Evolutionary conservation across 2,888 invertebrate genomes (phyloP).

Genomic region (Drosophila infuscata): DNA sequence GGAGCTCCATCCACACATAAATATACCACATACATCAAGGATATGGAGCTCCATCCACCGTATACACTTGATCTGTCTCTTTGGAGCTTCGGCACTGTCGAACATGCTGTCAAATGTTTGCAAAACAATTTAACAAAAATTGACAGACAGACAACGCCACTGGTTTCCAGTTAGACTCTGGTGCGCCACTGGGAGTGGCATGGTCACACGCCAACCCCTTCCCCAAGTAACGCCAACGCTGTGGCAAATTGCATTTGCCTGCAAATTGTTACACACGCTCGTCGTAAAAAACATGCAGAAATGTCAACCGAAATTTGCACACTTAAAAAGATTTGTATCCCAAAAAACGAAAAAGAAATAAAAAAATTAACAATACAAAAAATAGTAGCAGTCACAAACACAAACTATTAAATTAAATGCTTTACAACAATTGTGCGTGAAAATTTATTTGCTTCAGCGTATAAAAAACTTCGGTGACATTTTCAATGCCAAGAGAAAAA

Average conservation of each 20-base stretch:
- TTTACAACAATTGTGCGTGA: constrained; percentile 62
- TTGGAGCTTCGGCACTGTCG: constrained; percentile 16
- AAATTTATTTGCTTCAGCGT: constrained; percentile 45
- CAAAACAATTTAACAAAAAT: constrained; percentile 62
- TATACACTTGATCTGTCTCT: constrained; percentile 5
- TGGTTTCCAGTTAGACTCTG: constrained; percentile 28
- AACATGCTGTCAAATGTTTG: constrained; percentile 43
- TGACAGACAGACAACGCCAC: constrained; percentile 36
- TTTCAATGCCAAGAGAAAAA: constrained; percentile 5
- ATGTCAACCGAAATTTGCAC: constrained; percentile 49
- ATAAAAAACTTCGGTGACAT: constrained; percentile 20
- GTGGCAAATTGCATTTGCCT: constrained; percentile 62
- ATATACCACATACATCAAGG: constrained; percentile 3
- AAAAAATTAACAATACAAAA: not conserved
- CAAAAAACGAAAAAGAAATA: constrained; percentile 15
- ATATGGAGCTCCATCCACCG: not conserved
- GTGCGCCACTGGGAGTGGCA: constrained; percentile 9
- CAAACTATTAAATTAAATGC: constrained; percentile 62
- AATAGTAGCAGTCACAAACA: constrained; percentile 19
- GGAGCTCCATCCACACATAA: not conserved
- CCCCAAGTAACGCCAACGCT: constrained; percentile 18
- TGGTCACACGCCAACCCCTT: constrained; percentile 12
- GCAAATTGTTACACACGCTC: constrained; percentile 48
- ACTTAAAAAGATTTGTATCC: constrained; percentile 59
- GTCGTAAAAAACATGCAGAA: constrained; percentile 42